These are phyloP conservation scores for Venustoraphidia nigricollis DNA, from an alignment of 2,888 invertebrate genomes.

Conservation along the genomic window DNA sequence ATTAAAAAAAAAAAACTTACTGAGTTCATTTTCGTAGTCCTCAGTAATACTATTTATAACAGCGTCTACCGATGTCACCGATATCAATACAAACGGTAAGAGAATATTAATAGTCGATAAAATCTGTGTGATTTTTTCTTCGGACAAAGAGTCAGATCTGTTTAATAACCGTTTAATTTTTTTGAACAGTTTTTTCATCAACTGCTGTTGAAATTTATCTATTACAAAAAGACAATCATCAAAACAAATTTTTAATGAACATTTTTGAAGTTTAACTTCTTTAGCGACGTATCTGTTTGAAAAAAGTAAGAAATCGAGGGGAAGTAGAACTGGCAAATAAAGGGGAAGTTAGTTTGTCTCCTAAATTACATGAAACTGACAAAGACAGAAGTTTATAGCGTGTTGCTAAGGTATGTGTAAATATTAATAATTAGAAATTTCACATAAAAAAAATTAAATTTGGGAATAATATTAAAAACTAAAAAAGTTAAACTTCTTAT, in stretches of 20 bases:
- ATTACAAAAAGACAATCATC: slow-evolving; percentile 18
- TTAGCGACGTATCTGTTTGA: no score
- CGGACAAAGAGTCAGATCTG: slow-evolving; percentile 18
- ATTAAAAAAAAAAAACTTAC: slow-evolving; percentile 17
- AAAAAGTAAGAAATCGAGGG: no score
- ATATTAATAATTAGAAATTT: no score
- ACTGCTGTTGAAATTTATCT: slow-evolving; percentile 35
- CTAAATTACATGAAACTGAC: no score
- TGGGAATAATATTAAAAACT: no score
- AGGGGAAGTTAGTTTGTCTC: no score
- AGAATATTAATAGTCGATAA: slow-evolving; percentile 24
- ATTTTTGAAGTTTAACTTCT: no score
- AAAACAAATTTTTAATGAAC: neutral
- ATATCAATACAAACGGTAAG: slow-evolving; percentile 27
- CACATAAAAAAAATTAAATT: no score
- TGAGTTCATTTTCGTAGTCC: slow-evolving; percentile 21
- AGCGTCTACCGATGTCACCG: slow-evolving; percentile 21
- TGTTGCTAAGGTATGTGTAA: no score
- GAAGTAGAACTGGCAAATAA: no score
- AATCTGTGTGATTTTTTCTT: slow-evolving; percentile 19
- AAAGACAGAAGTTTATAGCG: no score
- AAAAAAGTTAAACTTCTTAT: no score
- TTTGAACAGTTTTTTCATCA: slow-evolving; percentile 27
- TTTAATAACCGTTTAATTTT: slow-evolving; percentile 21
- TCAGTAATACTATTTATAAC: slow-evolving; percentile 22